Evolutionary conservation across 2,113 vertebrate genomes (phyloP), one percentile per base, ranked within the genome.

Genomic region (Protomyctophum bolini): DNA sequence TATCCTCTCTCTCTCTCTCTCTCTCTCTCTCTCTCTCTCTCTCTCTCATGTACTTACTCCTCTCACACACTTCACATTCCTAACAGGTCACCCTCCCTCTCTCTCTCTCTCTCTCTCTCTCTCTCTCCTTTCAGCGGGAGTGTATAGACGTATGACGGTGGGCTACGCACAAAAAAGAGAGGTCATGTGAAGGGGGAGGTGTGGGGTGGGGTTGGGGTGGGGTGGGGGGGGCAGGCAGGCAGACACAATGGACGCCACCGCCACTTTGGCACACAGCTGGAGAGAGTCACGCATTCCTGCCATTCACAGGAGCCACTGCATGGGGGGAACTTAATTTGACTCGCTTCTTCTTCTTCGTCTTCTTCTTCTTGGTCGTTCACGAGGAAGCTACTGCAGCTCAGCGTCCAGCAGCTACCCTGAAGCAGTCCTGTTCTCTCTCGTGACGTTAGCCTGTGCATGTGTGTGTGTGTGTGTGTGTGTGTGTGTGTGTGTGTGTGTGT

Each of bases 261-360:
- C 52, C 52, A 48, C 65, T 66, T 58, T 6, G 2, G 51, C 47
- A 15, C 55, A 41, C 33, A 67, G 63, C 48, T 54, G 55, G 57
- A 50, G 57, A 50, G 55, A 9, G 63, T 54, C 57, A 59, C 55
- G 14, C 47, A 54, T 66, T 61, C 63, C 72, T 67, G 29, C 29
- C 66, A 56, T 33, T 65, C 61, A 58, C 57, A 61, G 41, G 63
- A 60, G 15, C 51, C 51, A 56, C 8, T 8, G 21, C 21, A 41
- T 41, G 52, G 11, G 7, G 65, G 65, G 8, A 58, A 33, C 60
- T 6, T 50, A 66, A 66, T 12, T 11, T 54, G 10, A 54, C 33
- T 41, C 33, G 33, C 33, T 41, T 41, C 33, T 41, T 41, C 33
- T 41, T 6, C 5, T 41, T 41, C 33, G 3, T 6, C 33, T 33